Evolutionary conservation across 2,113 vertebrate genomes (phyloP).

Genomic region (Poecile atricapillus): DNA sequence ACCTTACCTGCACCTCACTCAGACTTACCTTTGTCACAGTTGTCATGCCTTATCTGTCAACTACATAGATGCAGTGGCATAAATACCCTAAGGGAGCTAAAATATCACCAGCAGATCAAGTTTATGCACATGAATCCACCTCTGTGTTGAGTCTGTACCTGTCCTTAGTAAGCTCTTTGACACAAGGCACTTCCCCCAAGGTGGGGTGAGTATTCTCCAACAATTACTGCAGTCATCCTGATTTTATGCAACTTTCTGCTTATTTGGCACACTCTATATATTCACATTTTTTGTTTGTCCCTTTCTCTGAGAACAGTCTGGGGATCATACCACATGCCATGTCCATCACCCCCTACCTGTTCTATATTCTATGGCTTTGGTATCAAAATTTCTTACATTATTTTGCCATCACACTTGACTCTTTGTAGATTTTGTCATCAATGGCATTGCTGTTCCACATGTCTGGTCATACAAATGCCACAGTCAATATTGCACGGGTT

Average conservation of each 20-base stretch:
- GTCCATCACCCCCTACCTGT: neutral
- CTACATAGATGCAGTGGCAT: neutral
- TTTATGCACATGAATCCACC: neutral
- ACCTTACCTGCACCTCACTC: neutral
- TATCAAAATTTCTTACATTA: neutral
- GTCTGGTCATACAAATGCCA: neutral
- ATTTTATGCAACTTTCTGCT: neutral
- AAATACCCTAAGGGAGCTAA: neutral
- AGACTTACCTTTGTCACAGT: neutral
- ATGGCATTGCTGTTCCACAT: neutral
- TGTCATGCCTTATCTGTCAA: neutral
- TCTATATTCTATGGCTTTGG: neutral
- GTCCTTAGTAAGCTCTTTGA: neutral
- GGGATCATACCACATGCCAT: neutral
- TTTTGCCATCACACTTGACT: neutral
- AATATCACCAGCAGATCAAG: neutral
- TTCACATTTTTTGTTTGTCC: neutral
- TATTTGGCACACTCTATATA: neutral
- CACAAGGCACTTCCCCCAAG: neutral
- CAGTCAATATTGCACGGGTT: fast-evolving
- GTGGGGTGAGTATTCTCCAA: neutral
- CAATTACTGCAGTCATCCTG: neutral
- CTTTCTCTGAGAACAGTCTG: neutral
- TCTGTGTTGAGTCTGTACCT: neutral
- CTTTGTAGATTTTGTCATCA: neutral